Percentiles rank a stretch among this genome's conserved stretches.
These are phyloP conservation scores for Hermaeophaga mercurialis DNA, from an alignment of 2,888 invertebrate species.

Conservation along the genomic window DNA sequence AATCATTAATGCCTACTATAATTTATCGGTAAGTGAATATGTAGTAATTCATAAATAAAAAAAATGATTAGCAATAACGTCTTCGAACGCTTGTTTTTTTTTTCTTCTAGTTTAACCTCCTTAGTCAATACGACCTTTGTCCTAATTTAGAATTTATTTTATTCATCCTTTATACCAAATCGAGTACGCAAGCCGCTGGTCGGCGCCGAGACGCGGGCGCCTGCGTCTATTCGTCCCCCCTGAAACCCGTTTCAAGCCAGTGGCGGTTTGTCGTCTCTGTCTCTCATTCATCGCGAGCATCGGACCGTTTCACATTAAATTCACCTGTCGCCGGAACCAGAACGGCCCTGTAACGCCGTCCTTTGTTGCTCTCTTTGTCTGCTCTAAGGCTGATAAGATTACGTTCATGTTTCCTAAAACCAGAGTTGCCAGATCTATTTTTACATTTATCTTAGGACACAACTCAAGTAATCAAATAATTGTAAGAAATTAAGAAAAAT, in stretches of 20 bases:
- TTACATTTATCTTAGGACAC: too few relatives aligned
- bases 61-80: too few relatives aligned
- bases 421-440: slow-evolving; percentile 6
- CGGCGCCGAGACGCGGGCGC: slow-evolving; percentile 1
- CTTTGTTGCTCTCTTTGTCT: slow-evolving; percentile 27
- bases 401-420: neutral
- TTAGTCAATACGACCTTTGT: too few relatives aligned
- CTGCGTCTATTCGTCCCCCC: slow-evolving; percentile 2
- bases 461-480: too few relatives aligned
- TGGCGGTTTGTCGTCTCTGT: neutral
- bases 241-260: neutral
- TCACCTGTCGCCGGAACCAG: slow-evolving; percentile 6
- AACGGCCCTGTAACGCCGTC: slow-evolving; percentile 8
- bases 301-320: neutral
- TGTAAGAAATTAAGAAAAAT: too few relatives aligned
- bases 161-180: neutral
- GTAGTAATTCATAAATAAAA: too few relatives aligned
- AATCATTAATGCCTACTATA: too few relatives aligned
- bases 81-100: too few relatives aligned
- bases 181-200: neutral
- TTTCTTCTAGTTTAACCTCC: too few relatives aligned
- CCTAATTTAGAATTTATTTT: too few relatives aligned
- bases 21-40: too few relatives aligned
- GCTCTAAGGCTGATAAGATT: slow-evolving; percentile 1
- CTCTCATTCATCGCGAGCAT: neutral